phyloP scores from a whole-genome alignment of 2,113 vertebrate species.

The Neodontobutis hainanensis region DNA sequence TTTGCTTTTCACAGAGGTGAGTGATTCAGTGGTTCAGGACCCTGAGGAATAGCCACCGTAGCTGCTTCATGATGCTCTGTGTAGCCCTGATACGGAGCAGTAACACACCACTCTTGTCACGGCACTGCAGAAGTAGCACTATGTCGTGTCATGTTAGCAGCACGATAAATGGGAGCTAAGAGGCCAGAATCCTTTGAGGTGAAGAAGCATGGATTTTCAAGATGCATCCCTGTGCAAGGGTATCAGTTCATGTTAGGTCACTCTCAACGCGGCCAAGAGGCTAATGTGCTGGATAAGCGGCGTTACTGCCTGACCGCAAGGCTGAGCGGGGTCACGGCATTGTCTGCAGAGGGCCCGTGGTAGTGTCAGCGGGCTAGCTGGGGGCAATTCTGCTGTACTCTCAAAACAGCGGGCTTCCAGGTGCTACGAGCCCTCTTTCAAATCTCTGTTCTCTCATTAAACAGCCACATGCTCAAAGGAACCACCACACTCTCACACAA shows the following conservation, averaged over 20 bases:
- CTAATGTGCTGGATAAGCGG: constrained; percentile 58
- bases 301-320: constrained; percentile 18
- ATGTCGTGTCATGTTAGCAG: constrained; percentile 56
- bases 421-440: constrained; percentile 36
- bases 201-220: constrained; percentile 34
- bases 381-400: constrained; percentile 21
- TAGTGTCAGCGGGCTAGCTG: constrained; percentile 50
- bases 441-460: constrained; percentile 56
- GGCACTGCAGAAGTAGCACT: constrained; percentile 41
- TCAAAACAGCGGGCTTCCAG: constrained; percentile 46
- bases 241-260: constrained; percentile 62
- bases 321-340: constrained; percentile 48
- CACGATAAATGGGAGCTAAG: constrained; percentile 32
- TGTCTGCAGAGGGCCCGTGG: constrained; percentile 45
- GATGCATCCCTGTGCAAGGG: constrained; percentile 26
- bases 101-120: constrained; percentile 47
- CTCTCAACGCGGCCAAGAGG: constrained; percentile 17
- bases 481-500: constrained; percentile 53
- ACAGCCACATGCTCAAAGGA: constrained; percentile 50
- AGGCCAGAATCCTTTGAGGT: constrained; percentile 37
- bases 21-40: constrained; percentile 22
- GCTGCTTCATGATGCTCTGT: constrained; percentile 21
- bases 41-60: constrained; percentile 10
- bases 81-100: constrained; percentile 25
- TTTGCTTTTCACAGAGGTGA: constrained; percentile 15